Evolutionary conservation across 2,113 vertebrate genomes (phyloP).

Genomic region (Raja brachyura): DNA sequence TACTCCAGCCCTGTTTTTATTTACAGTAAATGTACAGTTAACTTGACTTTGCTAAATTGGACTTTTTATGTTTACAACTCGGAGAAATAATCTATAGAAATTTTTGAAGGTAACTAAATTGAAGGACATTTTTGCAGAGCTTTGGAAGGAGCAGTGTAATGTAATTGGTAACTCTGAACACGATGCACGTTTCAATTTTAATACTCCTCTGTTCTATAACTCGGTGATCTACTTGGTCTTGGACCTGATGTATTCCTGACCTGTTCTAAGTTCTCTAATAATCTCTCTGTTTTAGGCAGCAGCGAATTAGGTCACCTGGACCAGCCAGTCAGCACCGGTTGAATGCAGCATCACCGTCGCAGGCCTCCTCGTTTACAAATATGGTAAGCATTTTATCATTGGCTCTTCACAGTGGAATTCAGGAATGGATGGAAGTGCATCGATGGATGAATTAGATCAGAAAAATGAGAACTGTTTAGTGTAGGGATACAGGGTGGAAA

Average conservation of each 20-base stretch:
- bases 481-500: too few relatives aligned
- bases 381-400: constrained; percentile 66
- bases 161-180: not conserved
- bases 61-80: too few relatives aligned
- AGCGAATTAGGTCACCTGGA: constrained; percentile 75
- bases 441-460: not conserved
- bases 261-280: not conserved
- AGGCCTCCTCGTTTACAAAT: constrained; percentile 75
- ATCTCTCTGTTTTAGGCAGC: constrained; percentile 57
- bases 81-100: too few relatives aligned
- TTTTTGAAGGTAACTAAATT: too few relatives aligned
- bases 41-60: too few relatives aligned
- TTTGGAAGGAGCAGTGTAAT: not conserved
- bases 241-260: not conserved
- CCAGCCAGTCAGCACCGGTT: constrained; percentile 64
- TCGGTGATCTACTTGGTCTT: not conserved
- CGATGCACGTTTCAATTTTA: not conserved
- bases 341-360: constrained; percentile 72
- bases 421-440: not conserved
- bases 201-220: not conserved
- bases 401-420: not conserved
- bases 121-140: not conserved
- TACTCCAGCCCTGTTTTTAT: not conserved
- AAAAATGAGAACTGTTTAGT: not conserved
- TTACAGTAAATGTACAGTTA: not conserved